Conservation (phyloP, 1,140 invertebrate species). For the Eurosta solidaginis region DNA sequence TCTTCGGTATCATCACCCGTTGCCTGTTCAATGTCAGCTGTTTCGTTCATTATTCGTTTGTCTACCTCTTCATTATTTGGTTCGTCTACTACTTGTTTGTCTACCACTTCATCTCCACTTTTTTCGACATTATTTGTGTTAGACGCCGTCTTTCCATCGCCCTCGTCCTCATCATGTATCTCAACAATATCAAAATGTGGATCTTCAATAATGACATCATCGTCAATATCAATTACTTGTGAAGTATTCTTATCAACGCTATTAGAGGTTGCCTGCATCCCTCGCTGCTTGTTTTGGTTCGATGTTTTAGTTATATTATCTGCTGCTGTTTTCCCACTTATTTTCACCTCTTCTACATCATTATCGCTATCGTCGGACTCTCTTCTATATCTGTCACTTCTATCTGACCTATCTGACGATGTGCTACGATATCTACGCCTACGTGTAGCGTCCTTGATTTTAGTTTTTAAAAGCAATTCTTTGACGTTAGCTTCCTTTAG, state of each 20-base stretch:
- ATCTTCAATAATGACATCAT: conserved; percentile 54
- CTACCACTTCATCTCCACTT: not conserved
- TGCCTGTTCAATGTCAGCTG: not conserved
- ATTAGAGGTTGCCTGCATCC: not conserved
- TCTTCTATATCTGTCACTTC: conserved; percentile 15
- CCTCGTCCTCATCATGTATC: conserved; percentile 61
- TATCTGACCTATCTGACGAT: conserved; percentile 22
- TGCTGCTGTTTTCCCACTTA: not conserved
- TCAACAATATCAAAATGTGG: conserved; percentile 61
- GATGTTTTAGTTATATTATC: not conserved
- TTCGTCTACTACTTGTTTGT: not conserved
- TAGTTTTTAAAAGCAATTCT: conserved; percentile 38
- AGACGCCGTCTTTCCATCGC: conserved; percentile 44
- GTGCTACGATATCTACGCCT: conserved; percentile 21
- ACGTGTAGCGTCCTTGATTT: conserved; percentile 52
- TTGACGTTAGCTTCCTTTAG: conserved; percentile 60
- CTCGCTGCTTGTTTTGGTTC: not conserved
- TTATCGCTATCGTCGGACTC: conserved; percentile 9
- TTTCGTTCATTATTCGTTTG: not conserved
- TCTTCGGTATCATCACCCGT: not conserved
- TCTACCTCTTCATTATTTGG: not conserved
- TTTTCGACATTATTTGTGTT: conserved; percentile 31
- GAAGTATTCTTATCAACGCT: not conserved
- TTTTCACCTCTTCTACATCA: conserved; percentile 32
- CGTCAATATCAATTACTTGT: conserved; percentile 52